A percentile compares a stretch with the other conserved stretches of the same genome.
Conservation (phyloP, 2,888 invertebrate species). For the Scelioninae gen. 2 region DNA sequence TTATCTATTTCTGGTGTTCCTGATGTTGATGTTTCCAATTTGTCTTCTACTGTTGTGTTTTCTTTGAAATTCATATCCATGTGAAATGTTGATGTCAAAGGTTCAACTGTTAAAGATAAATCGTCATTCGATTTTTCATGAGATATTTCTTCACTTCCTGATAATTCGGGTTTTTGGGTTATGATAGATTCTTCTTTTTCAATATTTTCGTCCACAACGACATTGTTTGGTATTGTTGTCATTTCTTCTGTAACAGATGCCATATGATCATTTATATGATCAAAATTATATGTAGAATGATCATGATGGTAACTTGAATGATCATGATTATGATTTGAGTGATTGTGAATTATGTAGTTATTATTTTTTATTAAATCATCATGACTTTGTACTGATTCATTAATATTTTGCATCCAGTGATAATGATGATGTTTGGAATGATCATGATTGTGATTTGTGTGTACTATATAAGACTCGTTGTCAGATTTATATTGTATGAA, state of each 20-base stretch:
- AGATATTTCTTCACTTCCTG: background rate
- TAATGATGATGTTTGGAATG: conserved; percentile 11
- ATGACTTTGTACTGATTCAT: too few species aligned
- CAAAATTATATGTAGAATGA: conserved; percentile 4
- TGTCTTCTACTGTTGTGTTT: conserved; percentile 3
- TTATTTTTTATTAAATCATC: too few species aligned
- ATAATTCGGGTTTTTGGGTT: conserved; percentile 4
- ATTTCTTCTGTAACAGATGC: conserved; percentile 5
- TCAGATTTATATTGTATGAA: conserved; percentile 44
- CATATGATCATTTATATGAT: conserved; percentile 5
- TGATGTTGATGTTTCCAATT: conserved; percentile 13
- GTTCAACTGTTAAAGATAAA: conserved; percentile 31
- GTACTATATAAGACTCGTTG: conserved; percentile 10
- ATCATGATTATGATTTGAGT: conserved; percentile 20
- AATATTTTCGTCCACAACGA: background rate
- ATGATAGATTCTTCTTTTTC: background rate
- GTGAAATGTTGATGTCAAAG: conserved; percentile 31
- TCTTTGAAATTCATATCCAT: background rate
- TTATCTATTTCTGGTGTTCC: conserved; percentile 51
- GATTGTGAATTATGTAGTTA: too few species aligned
- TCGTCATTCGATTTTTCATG: conserved; percentile 3
- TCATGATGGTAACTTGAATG: conserved; percentile 2
- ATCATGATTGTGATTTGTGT: conserved; percentile 11
- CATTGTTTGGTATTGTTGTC: conserved; percentile 9
- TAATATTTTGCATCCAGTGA: too few species aligned